phyloP scores from a whole-genome alignment of 2,797 vertebrate species.

The Leucoraja ocellata region DNA sequence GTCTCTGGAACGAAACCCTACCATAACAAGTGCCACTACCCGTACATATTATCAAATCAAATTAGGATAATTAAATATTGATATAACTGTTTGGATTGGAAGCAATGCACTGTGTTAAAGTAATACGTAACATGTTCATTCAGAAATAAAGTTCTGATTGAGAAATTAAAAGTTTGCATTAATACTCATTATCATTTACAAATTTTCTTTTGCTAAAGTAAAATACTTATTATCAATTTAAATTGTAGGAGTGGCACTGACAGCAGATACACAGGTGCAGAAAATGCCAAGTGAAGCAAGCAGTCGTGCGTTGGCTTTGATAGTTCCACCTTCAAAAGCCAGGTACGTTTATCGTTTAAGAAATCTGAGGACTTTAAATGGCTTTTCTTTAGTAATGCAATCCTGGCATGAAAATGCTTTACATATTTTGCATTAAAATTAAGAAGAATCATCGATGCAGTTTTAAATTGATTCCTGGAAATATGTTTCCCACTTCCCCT shows the following conservation, averaged over 20 bases:
- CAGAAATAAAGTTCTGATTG: background rate
- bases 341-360: slow-evolving; percentile 59
- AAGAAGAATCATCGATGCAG: too few relatives aligned
- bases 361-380: background rate
- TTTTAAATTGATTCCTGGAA: too few relatives aligned
- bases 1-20: too few relatives aligned
- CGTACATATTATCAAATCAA: background rate
- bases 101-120: background rate
- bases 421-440: too few relatives aligned
- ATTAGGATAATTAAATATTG: background rate
- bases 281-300: slow-evolving; percentile 90
- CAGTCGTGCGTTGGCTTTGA: slow-evolving; percentile 77
- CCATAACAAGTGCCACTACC: too few relatives aligned
- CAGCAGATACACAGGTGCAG: slow-evolving; percentile 85
- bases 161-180: background rate
- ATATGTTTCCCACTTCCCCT: background rate
- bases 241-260: slow-evolving; percentile 77
- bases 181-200: background rate
- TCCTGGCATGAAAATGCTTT: too few relatives aligned
- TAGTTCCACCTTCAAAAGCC: slow-evolving; percentile 77
- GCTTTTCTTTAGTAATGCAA: too few relatives aligned
- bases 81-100: background rate
- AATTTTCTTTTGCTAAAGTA: background rate
- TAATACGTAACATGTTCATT: background rate
- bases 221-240: background rate